Conservation (phyloP, 2,113 vertebrate species). For the Acrocephalus arundinaceus region DNA sequence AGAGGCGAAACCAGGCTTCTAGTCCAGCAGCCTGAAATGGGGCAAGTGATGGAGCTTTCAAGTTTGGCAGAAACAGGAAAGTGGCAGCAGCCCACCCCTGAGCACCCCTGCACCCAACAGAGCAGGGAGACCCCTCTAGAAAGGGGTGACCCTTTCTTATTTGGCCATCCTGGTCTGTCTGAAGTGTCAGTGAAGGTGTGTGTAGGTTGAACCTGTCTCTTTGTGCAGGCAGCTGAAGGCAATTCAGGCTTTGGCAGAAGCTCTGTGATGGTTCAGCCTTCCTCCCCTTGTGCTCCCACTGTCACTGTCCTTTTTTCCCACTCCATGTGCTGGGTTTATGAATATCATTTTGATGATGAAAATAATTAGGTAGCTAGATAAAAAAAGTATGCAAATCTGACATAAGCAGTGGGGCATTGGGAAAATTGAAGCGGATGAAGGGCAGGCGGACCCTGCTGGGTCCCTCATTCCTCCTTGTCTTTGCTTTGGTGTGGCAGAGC, state of each 20-base stretch:
- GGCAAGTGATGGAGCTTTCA: background rate
- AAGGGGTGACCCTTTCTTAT: background rate
- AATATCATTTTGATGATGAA: background rate
- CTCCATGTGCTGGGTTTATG: background rate
- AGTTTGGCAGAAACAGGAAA: background rate
- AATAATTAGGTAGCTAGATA: background rate
- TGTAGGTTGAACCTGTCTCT: background rate
- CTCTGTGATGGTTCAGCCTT: background rate
- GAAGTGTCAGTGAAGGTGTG: background rate
- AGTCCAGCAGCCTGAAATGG: background rate
- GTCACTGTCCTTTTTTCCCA: background rate
- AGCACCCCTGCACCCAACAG: fast-evolving
- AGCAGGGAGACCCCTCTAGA: background rate
- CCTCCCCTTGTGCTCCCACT: background rate
- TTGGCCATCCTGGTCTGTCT: background rate
- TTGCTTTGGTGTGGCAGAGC: background rate
- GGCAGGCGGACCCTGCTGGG: background rate
- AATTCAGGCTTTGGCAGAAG: background rate
- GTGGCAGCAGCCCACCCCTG: background rate
- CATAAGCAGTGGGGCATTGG: background rate
- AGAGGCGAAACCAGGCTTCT: background rate
- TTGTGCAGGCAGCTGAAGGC: background rate
- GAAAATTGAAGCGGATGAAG: background rate
- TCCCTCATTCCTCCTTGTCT: background rate
- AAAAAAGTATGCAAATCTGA: background rate